Conservation (phyloP, 2,888 invertebrate genomes). For the Serrognathus titanus region DNA sequence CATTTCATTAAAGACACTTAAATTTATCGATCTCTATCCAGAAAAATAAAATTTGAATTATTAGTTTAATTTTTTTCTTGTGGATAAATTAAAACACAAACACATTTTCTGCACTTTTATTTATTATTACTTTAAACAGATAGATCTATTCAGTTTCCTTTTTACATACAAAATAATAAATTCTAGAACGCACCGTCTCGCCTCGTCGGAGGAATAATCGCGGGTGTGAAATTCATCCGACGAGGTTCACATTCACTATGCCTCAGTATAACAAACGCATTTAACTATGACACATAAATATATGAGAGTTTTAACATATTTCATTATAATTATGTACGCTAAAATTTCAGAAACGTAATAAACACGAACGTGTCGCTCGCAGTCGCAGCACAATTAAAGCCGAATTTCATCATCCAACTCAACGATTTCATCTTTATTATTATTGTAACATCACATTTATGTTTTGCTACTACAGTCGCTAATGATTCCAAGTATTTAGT, state of each 20-base stretch:
- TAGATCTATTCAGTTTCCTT: not conserved
- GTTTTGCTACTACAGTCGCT: not conserved
- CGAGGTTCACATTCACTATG: not conserved
- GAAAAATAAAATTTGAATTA: too few relatives aligned
- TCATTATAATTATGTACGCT: not conserved
- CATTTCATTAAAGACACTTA: too few relatives aligned
- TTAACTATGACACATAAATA: slow-evolving; percentile 24
- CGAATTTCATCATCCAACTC: not conserved
- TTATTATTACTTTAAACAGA: slow-evolving; percentile 1
- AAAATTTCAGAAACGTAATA: not conserved
- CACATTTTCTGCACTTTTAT: not conserved
- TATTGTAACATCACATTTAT: slow-evolving; percentile 19
- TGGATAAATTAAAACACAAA: too few relatives aligned
- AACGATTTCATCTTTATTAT: not conserved
- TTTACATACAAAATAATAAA: not conserved
- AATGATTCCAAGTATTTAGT: not conserved
- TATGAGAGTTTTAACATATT: not conserved
- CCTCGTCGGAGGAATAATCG: not conserved
- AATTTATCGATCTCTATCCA: too few relatives aligned
- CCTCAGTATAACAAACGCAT: slow-evolving; percentile 15
- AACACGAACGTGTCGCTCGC: not conserved
- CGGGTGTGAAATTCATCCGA: not conserved
- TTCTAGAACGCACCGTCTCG: not conserved
- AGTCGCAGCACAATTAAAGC: not conserved
- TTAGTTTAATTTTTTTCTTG: too few relatives aligned